phyloP scores from a whole-genome alignment of 2,113 vertebrate species.

The Struthidea cinerea region DNA sequence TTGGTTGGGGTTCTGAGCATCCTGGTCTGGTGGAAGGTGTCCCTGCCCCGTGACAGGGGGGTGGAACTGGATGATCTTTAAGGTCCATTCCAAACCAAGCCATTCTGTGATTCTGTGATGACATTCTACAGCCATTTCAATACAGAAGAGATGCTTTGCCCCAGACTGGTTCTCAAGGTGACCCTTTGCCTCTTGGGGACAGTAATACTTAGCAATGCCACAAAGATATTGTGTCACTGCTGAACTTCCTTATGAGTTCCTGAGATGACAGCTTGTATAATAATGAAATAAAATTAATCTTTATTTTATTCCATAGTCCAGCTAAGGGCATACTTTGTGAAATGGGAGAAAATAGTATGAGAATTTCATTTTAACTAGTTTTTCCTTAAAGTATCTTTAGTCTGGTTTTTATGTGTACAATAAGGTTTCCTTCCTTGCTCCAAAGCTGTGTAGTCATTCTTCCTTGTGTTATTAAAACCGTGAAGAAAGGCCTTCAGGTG shows the following conservation, averaged over 20 bases:
- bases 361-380: conserved; percentile 8
- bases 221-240: neutral
- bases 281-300: neutral
- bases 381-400: neutral
- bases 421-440: conserved; percentile 1
- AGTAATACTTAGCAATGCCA: neutral
- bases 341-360: neutral
- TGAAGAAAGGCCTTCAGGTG: conserved; percentile 29
- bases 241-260: neutral
- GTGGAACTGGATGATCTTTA: neutral
- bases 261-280: neutral
- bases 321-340: neutral
- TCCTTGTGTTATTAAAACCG: conserved; percentile 60
- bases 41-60: rapidly evolving
- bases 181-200: neutral
- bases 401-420: neutral
- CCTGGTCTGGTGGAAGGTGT: neutral
- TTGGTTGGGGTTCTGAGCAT: neutral
- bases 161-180: neutral
- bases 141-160: neutral
- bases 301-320: conserved; percentile 11
- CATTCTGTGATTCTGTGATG: neutral
- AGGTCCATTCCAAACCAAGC: neutral
- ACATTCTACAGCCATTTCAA: neutral
- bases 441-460: neutral